Conservation (phyloP, 1,140 invertebrate genomes). For the Neodiprion lecontei region DNA sequence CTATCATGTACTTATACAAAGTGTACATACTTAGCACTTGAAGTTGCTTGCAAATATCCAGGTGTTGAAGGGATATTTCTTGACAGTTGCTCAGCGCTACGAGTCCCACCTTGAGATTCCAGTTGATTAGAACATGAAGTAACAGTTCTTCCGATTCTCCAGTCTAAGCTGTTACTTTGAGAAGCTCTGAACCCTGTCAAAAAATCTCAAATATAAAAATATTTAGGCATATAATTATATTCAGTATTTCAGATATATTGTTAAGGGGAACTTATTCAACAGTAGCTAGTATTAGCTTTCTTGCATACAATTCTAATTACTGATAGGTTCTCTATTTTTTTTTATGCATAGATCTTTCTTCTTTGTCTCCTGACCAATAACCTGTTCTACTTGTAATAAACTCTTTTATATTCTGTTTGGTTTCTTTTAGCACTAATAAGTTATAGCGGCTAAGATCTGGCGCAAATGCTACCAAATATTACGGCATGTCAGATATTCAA, state of each 20-base stretch:
- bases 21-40: constrained; percentile 50
- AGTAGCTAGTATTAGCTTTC: not conserved
- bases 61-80: constrained; percentile 46
- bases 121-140: constrained; percentile 43
- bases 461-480: too few relatives aligned
- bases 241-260: too few relatives aligned
- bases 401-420: too few relatives aligned
- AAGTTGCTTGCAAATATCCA: constrained; percentile 42
- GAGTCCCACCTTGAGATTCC: constrained; percentile 48
- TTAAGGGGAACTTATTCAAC: not conserved
- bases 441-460: too few relatives aligned
- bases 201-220: too few relatives aligned
- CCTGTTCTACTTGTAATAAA: too few relatives aligned
- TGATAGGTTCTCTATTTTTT: not conserved
- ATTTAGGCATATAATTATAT: too few relatives aligned
- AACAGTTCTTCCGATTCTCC: constrained; percentile 47
- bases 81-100: constrained; percentile 54
- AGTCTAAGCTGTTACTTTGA: constrained; percentile 57
- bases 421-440: too few relatives aligned
- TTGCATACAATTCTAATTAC: too few relatives aligned
- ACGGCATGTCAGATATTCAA: too few relatives aligned
- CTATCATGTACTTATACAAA: too few relatives aligned
- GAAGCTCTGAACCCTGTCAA: constrained; percentile 27
- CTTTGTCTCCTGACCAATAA: too few relatives aligned
- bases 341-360: not conserved